Conservation (phyloP, 2,113 vertebrate species). For the Perca flavescens region DNA sequence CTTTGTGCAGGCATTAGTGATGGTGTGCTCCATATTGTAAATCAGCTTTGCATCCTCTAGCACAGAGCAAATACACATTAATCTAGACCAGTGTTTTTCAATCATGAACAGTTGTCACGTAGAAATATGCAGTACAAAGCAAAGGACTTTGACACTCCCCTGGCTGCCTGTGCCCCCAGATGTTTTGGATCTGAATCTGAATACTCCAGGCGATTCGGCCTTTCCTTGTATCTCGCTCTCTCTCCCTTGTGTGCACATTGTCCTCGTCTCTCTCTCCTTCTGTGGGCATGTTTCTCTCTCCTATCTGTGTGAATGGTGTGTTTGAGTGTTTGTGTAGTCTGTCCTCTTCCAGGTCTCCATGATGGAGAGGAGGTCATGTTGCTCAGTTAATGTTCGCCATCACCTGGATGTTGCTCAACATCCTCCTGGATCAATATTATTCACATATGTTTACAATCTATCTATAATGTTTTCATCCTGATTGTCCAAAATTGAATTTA, state of each 20-base stretch:
- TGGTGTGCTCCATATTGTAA: not conserved
- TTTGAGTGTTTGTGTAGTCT: not conserved
- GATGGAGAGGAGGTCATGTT: not conserved
- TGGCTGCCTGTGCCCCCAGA: not conserved
- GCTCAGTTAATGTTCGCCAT: not conserved
- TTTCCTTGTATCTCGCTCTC: not conserved
- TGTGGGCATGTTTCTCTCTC: not conserved
- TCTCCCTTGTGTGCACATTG: not conserved
- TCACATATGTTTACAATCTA: not conserved
- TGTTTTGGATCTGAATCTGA: constrained; percentile 15
- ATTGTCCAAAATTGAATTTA: not conserved
- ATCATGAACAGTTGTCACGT: not conserved
- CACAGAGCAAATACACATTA: not conserved
- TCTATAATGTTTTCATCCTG: not conserved
- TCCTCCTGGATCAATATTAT: not conserved
- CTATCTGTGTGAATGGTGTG: not conserved
- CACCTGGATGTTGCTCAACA: not conserved
- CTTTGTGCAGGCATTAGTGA: not conserved
- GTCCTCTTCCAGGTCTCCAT: not conserved
- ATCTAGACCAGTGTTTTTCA: not conserved
- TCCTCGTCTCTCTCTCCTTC: not conserved
- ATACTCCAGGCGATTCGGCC: not conserved
- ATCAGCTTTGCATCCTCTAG: constrained; percentile 2
- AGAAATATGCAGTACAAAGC: constrained; percentile 6
- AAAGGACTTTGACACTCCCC: constrained; percentile 11